Base-by-base conservation (phyloP, 2,113 vertebrate genomes). In the Misgurnus anguillicaudatus region DNA sequence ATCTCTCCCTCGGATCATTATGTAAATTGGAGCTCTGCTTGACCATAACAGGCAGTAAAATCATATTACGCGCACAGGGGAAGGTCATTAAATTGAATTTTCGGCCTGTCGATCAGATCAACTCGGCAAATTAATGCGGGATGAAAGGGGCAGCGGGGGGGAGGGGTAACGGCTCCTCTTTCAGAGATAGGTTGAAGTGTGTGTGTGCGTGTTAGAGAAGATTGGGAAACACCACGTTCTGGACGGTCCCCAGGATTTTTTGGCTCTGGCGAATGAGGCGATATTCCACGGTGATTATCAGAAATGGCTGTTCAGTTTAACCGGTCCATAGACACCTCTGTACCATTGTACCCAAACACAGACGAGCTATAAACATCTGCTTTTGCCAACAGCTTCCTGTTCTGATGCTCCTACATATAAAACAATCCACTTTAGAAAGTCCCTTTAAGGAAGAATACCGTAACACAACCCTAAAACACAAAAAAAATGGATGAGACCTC, bases 11-110 rank as follows among this genome's bases (percentile, higher is more conserved):
- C 88, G 81, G 91, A 93, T 94, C 92, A 92, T 93, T 94, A 95
- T 95, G 94, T 91, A 95, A 95, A 95, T 94, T 91, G 90, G 85
- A 87, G 87, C 87, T 82, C 86, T 88, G 91, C 90, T 91, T 92
- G 93, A 92, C 94, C 93, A 92, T 92, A 89, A 91, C 92, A 91
- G 93, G 90, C 94, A 91, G 91, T 91, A 92, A 93, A 95, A 90
- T 91, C 89, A 87, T 90, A 93, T 92, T 92, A 93, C 90, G 91
- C 80, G 79, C 84, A 85, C 92, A 85, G 88, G 93, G 87, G 90
- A 91, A 91, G 91, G 88, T 94, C 90, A 93, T 94, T 94, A 94
- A 91, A 94, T 93, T 91, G 90, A 91, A 93, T 93, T 92, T 92
- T 92, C 90, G 82, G 92, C 90, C 91, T 93, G 89, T 91, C 92